Percentiles rank a stretch among this genome's conserved stretches.
Evolutionary conservation across 2,888 invertebrate species (phyloP).

Genomic region (Terebella lapidaria): DNA sequence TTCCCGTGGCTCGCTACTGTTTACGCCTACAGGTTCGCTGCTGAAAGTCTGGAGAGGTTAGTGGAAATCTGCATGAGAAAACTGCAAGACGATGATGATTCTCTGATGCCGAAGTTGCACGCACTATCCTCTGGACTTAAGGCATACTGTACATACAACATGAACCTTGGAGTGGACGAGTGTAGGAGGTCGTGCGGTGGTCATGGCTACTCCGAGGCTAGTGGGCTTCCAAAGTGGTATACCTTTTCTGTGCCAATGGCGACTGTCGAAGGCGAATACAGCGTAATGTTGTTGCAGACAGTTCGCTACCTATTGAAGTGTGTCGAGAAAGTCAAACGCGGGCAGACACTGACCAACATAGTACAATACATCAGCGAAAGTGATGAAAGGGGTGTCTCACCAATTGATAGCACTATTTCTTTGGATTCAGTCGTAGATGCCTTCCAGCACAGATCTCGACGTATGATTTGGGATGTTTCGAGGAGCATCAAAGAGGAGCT

Average conservation of each 20-base stretch:
- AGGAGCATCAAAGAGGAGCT: too few relatives aligned
- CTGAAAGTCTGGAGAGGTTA: too few relatives aligned
- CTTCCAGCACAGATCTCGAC: not conserved
- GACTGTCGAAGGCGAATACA: constrained; percentile 96
- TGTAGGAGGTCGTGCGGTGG: constrained; percentile 89
- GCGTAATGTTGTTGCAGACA: constrained; percentile 84
- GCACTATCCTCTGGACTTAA: constrained; percentile 88
- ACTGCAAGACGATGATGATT: too few relatives aligned
- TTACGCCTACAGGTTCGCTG: too few relatives aligned
- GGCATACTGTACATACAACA: constrained; percentile 75
- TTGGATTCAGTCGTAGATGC: not conserved
- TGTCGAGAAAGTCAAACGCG: not conserved
- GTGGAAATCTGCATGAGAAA: too few relatives aligned
- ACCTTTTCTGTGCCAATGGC: constrained; percentile 79
- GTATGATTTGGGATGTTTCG: not conserved
- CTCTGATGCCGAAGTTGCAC: too few relatives aligned
- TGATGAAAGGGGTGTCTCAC: too few relatives aligned
- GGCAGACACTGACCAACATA: not conserved
- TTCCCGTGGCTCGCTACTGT: constrained; percentile 35
- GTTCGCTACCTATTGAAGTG: constrained; percentile 57
- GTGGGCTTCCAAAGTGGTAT: constrained; percentile 80
- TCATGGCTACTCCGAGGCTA: constrained; percentile 70
- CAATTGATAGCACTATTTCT: not conserved
- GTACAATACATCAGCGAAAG: not conserved
- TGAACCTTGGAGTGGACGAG: constrained; percentile 72